These are phyloP conservation scores for Sebastes hubbsi DNA, from an alignment of 2,797 vertebrate species.

Conservation along the genomic window DNA sequence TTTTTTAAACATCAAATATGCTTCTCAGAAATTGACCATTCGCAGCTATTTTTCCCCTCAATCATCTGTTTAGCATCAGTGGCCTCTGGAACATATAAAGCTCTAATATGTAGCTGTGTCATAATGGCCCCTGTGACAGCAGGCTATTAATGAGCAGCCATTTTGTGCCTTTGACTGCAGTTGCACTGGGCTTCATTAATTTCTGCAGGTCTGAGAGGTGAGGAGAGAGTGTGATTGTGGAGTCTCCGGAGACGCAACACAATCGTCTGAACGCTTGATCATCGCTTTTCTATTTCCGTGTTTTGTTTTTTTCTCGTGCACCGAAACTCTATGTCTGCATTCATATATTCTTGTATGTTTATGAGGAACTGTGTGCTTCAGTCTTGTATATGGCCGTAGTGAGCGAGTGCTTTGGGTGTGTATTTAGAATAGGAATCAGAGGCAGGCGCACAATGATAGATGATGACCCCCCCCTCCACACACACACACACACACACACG, in stretches of 20 bases:
- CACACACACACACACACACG: background rate
- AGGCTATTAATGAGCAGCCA: conserved; percentile 80
- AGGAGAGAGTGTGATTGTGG: conserved; percentile 26
- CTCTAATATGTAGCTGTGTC: conserved; percentile 66
- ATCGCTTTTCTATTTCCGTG: background rate
- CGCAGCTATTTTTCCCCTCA: conserved; percentile 4
- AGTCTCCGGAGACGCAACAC: conserved; percentile 55
- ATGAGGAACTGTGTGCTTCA: background rate
- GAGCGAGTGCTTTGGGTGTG: conserved; percentile 72
- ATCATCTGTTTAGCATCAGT: conserved; percentile 48
- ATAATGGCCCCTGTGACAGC: conserved; percentile 68
- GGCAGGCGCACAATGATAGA: conserved; percentile 81
- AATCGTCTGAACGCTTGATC: conserved; percentile 17
- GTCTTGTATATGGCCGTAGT: background rate
- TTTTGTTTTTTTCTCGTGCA: background rate
- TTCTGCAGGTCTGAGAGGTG: conserved; percentile 60
- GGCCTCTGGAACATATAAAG: conserved; percentile 39
- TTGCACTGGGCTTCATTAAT: conserved; percentile 82
- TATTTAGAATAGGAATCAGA: conserved; percentile 88
- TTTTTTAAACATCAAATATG: conserved; percentile 35
- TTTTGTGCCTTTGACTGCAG: conserved; percentile 79
- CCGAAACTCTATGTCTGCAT: background rate
- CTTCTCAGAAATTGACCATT: background rate
- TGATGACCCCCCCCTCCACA: conserved; percentile 78
- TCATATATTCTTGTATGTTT: background rate